A percentile compares a stretch with the other conserved stretches of the same genome.
Conservation (phyloP, 2,888 invertebrate genomes). For the Dynastes tityus region DNA sequence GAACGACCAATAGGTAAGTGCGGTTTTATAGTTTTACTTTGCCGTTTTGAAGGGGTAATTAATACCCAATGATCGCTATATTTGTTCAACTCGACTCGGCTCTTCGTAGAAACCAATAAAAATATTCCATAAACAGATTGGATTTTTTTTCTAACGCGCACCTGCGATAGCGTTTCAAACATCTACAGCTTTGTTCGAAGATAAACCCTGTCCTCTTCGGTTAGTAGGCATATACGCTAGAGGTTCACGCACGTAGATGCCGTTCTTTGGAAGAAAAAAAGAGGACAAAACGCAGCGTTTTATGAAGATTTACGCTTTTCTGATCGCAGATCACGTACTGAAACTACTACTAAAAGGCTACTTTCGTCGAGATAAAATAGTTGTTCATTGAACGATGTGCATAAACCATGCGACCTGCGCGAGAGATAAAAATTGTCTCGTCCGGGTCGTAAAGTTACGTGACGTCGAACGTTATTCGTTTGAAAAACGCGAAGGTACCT, state of each 20-base stretch:
- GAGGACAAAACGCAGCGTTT: slow-evolving; percentile 8
- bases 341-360: slow-evolving; percentile 1
- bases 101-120: slow-evolving; percentile 40
- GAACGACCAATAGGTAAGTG: slow-evolving; percentile 12
- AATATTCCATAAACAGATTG: slow-evolving; percentile 37
- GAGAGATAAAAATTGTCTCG: slow-evolving; percentile 43
- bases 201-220: slow-evolving; percentile 6
- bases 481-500: background rate
- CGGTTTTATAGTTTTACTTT: slow-evolving; percentile 41
- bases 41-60: slow-evolving; percentile 36
- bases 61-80: slow-evolving; percentile 45
- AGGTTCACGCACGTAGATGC: background rate
- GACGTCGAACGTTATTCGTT: slow-evolving; percentile 20
- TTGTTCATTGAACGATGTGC: slow-evolving; percentile 36
- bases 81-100: slow-evolving; percentile 31
- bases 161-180: background rate
- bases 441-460: slow-evolving; percentile 25
- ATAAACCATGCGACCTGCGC: slow-evolving; percentile 35
- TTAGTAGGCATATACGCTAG: background rate
- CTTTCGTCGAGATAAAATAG: slow-evolving; percentile 34
- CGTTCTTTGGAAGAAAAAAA: background rate
- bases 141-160: slow-evolving; percentile 18
- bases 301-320: slow-evolving; percentile 29
- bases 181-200: slow-evolving; percentile 1
- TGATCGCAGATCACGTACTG: slow-evolving; percentile 25